Percentiles rank a stretch among this genome's conserved stretches.
Conservation (phyloP, 2,797 vertebrate genomes). For the Ctenopoma multispine region DNA sequence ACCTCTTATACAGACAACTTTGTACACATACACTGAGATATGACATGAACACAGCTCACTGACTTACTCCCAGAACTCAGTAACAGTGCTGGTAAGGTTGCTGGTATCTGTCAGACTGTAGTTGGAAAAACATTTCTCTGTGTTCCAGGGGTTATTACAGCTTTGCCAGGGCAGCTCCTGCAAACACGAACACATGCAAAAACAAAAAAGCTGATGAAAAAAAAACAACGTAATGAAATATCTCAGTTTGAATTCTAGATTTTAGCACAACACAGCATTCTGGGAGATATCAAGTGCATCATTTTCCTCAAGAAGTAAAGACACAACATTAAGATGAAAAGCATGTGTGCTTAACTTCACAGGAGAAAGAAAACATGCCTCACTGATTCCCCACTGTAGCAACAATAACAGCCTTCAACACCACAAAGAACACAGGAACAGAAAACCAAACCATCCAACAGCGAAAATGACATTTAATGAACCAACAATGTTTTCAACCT, state of each 20-base stretch:
- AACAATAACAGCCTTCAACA: not conserved
- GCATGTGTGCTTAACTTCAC: not conserved
- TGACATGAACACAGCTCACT: not conserved
- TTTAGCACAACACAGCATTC: not conserved
- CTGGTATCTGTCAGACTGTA: constrained; percentile 91
- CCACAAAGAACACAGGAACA: constrained; percentile 13
- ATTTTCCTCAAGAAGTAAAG: constrained; percentile 3
- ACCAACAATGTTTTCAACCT: constrained; percentile 14
- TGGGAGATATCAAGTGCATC: not conserved
- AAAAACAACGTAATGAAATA: not conserved
- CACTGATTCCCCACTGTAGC: not conserved
- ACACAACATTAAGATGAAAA: not conserved
- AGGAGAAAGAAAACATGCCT: not conserved
- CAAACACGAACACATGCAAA: constrained; percentile 8
- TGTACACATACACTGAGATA: not conserved
- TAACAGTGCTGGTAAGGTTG: constrained; percentile 92
- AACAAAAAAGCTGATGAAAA: not conserved
- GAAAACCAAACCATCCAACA: constrained; percentile 11
- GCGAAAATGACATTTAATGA: constrained; percentile 38
- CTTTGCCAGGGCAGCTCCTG: constrained; percentile 93
- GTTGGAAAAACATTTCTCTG: constrained; percentile 91
- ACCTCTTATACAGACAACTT: not conserved
- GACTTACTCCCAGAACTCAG: constrained; percentile 95
- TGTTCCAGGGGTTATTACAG: constrained; percentile 93
- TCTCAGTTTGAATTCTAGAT: not conserved